These are phyloP conservation scores for Hirudo medicinalis DNA, from an alignment of 1,140 invertebrate genomes.

Conservation along the genomic window DNA sequence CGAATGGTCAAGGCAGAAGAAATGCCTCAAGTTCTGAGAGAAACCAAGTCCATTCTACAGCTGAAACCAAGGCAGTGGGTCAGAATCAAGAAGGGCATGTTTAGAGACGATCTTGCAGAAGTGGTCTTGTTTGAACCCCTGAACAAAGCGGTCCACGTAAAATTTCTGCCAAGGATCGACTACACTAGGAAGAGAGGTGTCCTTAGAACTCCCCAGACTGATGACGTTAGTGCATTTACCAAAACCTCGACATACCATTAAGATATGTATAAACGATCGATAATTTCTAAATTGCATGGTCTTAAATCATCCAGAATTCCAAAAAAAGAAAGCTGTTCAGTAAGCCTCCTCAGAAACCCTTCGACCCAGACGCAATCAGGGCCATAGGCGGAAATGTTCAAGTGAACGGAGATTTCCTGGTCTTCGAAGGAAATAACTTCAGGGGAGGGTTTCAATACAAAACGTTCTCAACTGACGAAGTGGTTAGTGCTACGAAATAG, in stretches of 20 bases:
- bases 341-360: constrained; percentile 73
- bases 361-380: constrained; percentile 82
- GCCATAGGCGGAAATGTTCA: constrained; percentile 89
- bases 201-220: too few species aligned
- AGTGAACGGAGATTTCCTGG: constrained; percentile 85
- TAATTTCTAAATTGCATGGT: too few species aligned
- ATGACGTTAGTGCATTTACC: too few species aligned
- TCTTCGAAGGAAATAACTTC: constrained; percentile 92
- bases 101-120: constrained; percentile 88
- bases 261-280: too few species aligned
- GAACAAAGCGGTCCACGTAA: too few species aligned
- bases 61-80: constrained; percentile 91
- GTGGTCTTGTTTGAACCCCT: too few species aligned
- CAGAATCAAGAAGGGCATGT: constrained; percentile 74
- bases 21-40: constrained; percentile 93
- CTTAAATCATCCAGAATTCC: constrained; percentile 29
- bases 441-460: constrained; percentile 85
- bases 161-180: too few species aligned
- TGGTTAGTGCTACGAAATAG: constrained; percentile 43
- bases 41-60: constrained; percentile 80
- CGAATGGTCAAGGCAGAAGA: constrained; percentile 97
- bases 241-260: too few species aligned
- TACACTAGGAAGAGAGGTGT: too few species aligned
- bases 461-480: constrained; percentile 81
- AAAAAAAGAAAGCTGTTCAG: constrained; percentile 80